Conservation (phyloP, 1,140 invertebrate genomes). For the Asbolus verrucosus region DNA sequence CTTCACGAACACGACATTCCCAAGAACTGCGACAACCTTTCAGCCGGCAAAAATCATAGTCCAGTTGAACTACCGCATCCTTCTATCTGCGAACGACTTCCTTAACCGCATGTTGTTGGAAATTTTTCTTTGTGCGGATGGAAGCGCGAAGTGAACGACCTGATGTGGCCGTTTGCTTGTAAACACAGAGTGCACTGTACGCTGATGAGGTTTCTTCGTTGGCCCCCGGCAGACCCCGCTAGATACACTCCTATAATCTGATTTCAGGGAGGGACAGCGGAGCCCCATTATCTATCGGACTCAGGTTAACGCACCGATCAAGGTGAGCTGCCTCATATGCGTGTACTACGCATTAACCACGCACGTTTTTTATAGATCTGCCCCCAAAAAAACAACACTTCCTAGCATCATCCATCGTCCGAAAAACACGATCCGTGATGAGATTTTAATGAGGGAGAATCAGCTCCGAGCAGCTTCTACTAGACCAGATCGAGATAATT, state of each 20-base stretch:
- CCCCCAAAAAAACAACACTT: constrained; percentile 16
- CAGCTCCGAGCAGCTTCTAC: neutral
- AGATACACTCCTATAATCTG: constrained; percentile 37
- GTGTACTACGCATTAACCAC: constrained; percentile 38
- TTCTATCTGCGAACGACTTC: constrained; percentile 30
- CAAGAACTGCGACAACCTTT: neutral
- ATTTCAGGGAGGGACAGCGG: constrained; percentile 35
- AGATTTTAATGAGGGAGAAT: constrained; percentile 12
- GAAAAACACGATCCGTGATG: constrained; percentile 19
- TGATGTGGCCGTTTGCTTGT: constrained; percentile 40
- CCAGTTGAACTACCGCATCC: neutral
- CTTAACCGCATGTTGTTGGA: constrained; percentile 18
- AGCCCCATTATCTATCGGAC: constrained; percentile 31
- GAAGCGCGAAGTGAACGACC: constrained; percentile 40
- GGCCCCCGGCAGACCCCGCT: constrained; percentile 33
- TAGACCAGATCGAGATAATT: constrained; percentile 9
- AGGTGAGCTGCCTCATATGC: constrained; percentile 40
- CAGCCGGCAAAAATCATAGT: neutral
- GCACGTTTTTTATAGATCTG: neutral
- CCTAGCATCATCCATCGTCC: constrained; percentile 13
- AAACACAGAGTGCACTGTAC: constrained; percentile 38
- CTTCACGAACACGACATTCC: neutral
- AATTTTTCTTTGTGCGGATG: constrained; percentile 26
- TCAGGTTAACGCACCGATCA: constrained; percentile 39
- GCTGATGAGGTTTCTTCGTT: constrained; percentile 34